These are phyloP conservation scores for Lepidocyrtoides sp. DNA, from an alignment of 2,888 invertebrate genomes.

Conservation along the genomic window DNA sequence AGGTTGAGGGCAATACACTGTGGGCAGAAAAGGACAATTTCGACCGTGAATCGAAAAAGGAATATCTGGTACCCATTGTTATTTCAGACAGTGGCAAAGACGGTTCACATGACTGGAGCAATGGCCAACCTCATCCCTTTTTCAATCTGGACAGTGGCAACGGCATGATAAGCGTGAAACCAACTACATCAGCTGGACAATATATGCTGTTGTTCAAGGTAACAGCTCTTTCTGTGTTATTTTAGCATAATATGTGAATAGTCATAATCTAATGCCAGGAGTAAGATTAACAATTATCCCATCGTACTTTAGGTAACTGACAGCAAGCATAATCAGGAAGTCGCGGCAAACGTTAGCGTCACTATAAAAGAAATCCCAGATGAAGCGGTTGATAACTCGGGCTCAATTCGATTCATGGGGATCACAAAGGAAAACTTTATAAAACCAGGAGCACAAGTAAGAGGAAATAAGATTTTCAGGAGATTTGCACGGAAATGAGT, in stretches of 20 bases:
- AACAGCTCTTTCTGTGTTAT: neutral
- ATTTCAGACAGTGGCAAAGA: slow-evolving; percentile 94
- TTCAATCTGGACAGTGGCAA: slow-evolving; percentile 92
- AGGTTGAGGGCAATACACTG: slow-evolving; percentile 88
- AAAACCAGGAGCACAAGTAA: slow-evolving; percentile 83
- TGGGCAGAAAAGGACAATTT: slow-evolving; percentile 87
- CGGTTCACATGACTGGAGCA: slow-evolving; percentile 90
- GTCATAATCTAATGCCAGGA: neutral
- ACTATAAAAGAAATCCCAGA: slow-evolving; percentile 95
- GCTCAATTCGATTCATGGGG: slow-evolving; percentile 94
- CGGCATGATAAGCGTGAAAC: slow-evolving; percentile 95
- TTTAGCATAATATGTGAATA: neutral
- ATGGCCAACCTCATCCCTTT: slow-evolving; percentile 88
- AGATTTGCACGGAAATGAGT: too few species aligned
- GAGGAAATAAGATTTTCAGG: neutral
- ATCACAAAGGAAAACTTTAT: slow-evolving; percentile 96
- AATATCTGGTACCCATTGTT: slow-evolving; percentile 95
- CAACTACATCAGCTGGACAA: slow-evolving; percentile 89
- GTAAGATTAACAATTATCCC: neutral
- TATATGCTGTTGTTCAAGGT: slow-evolving; percentile 91
- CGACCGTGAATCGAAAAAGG: slow-evolving; percentile 95
- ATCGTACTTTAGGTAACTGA: slow-evolving; percentile 86
- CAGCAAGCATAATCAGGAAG: slow-evolving; percentile 87
- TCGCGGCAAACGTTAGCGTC: slow-evolving; percentile 94
- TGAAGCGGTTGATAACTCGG: slow-evolving; percentile 96